A percentile compares a stretch with the other conserved stretches of the same genome.
Conservation (phyloP, 2,113 vertebrate species). For the Dasypus novemcinctus region DNA sequence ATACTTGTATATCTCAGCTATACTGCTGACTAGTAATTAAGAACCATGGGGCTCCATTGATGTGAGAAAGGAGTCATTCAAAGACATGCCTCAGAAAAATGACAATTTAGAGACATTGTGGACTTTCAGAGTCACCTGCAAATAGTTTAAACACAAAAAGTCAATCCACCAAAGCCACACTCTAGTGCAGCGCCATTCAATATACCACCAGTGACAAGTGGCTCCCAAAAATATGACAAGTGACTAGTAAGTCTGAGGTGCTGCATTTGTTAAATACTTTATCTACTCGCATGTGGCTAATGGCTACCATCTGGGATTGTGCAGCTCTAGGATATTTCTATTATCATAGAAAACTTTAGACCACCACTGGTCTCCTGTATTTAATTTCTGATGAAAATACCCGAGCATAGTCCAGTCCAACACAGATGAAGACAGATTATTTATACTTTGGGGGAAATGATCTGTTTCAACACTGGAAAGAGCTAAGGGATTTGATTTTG, state of each 20-base stretch:
- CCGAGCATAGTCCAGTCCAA: rapidly evolving
- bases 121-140: neutral
- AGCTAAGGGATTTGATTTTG: neutral
- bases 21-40: rapidly evolving
- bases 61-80: rapidly evolving
- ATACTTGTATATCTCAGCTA: rapidly evolving
- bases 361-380: rapidly evolving
- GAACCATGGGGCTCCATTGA: neutral
- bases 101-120: rapidly evolving
- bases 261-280: neutral
- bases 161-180: rapidly evolving
- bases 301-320: rapidly evolving
- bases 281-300: rapidly evolving
- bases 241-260: neutral
- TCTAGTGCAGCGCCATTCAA: rapidly evolving
- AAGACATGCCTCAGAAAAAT: neutral
- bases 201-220: rapidly evolving
- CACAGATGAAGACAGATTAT: rapidly evolving
- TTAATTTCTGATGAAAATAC: rapidly evolving
- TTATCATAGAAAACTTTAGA: rapidly evolving
- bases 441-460: neutral
- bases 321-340: rapidly evolving
- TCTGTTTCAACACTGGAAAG: neutral
- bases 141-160: neutral
- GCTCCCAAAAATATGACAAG: neutral